These are phyloP conservation scores for Phoxinus phoxinus DNA, from an alignment of 2,113 vertebrate genomes.

Conservation along the genomic window DNA sequence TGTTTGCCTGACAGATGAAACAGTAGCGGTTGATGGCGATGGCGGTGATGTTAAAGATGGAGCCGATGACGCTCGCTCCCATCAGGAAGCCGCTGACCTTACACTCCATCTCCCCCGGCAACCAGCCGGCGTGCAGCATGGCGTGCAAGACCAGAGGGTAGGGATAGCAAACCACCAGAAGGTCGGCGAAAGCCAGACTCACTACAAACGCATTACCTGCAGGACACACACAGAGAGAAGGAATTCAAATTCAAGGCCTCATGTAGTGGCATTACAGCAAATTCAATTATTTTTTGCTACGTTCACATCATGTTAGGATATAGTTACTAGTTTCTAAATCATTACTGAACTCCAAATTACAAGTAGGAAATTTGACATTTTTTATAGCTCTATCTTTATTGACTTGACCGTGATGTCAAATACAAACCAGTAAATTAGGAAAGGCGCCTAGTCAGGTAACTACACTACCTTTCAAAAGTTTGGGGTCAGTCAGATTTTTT, in stretches of 20 bases:
- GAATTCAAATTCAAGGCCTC: background rate
- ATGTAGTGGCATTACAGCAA: background rate
- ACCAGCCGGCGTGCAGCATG: slow-evolving; percentile 82
- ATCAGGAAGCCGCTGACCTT: slow-evolving; percentile 84
- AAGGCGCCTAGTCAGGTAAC: too few species aligned
- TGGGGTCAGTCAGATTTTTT: too few species aligned
- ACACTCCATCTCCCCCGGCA: slow-evolving; percentile 78
- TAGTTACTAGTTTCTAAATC: too few species aligned
- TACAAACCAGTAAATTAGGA: too few species aligned
- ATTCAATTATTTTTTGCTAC: background rate
- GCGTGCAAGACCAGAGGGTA: slow-evolving; percentile 81
- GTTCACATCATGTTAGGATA: background rate
- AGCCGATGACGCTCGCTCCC: slow-evolving; percentile 83
- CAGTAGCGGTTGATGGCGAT: slow-evolving; percentile 84
- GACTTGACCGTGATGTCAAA: too few species aligned
- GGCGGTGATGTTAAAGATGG: slow-evolving; percentile 85
- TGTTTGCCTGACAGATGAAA: slow-evolving; percentile 80
- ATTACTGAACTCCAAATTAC: too few species aligned
- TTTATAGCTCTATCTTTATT: too few species aligned
- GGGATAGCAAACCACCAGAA: slow-evolving; percentile 83
- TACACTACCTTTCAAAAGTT: too few species aligned
- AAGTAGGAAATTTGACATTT: too few species aligned
- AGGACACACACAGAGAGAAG: slow-evolving; percentile 23
- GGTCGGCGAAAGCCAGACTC: slow-evolving; percentile 82
- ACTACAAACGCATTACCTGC: slow-evolving; percentile 85